These are phyloP conservation scores for Eristalis intricaria DNA, from an alignment of 2,888 invertebrate genomes.

Conservation along the genomic window DNA sequence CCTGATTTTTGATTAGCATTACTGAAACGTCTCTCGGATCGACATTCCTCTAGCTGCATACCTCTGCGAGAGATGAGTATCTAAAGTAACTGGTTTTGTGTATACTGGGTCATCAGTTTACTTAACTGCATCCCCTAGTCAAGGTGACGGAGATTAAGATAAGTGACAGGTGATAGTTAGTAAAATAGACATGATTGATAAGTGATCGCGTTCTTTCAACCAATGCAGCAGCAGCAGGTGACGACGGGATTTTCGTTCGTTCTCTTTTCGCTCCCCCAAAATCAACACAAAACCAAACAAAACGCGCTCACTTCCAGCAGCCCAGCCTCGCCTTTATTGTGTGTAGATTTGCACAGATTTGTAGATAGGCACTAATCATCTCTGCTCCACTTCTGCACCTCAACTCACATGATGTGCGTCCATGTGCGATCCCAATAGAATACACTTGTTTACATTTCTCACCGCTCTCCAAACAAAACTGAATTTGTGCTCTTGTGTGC, in stretches of 20 bases:
- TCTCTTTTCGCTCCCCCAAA: neutral
- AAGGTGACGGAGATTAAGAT: too few relatives aligned
- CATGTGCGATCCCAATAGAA: slow-evolving; percentile 26
- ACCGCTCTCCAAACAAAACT: slow-evolving; percentile 25
- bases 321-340: neutral
- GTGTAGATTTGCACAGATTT: neutral
- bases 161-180: too few relatives aligned
- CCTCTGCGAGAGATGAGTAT: neutral
- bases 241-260: neutral
- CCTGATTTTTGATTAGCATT: neutral
- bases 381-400: slow-evolving; percentile 39
- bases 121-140: neutral
- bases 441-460: slow-evolving; percentile 64
- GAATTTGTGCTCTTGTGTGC: neutral
- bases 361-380: slow-evolving; percentile 31
- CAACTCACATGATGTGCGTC: slow-evolving; percentile 51
- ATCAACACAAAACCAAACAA: neutral
- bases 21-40: neutral
- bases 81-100: neutral
- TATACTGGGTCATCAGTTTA: neutral
- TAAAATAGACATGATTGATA: too few relatives aligned
- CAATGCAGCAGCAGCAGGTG: neutral
- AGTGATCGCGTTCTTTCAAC: neutral
- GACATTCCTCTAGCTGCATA: neutral
- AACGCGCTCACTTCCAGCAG: neutral